Evolutionary conservation across 2,797 vertebrate genomes (phyloP), one percentile per base, ranked within the genome.

Genomic region (Cynodonichthys magdalenae): DNA sequence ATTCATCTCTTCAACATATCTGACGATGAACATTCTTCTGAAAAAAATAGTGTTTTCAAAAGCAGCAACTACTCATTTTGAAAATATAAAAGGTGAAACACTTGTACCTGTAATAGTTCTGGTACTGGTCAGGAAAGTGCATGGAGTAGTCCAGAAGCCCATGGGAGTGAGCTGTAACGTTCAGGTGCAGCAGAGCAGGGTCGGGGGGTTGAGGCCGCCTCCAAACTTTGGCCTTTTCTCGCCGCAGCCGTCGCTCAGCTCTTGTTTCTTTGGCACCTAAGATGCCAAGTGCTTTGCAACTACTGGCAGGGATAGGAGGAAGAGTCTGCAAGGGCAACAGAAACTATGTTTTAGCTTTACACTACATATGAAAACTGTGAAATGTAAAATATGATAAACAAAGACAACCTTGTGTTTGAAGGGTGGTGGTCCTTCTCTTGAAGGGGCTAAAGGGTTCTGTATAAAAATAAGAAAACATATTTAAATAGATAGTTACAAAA

Each of bases 141-240:
- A 31, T 77, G 73, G 92, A 73, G 79, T 94, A 96, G 58, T 94
- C 93, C 28, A 80, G 84, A 0, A 83, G 81, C 29, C 81, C 59
- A 6, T 96, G 93, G 46, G 95, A 94, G 17, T 90, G 93, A 12
- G 95, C 97, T 1, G 91, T 95, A 56, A 99, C 87, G 17, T 73
- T 81, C 59, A 99, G 80, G 63, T 94, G 94, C 54, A 98, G 91
- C 63, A 93, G 65, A 71, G 78, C 54, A 6, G 96, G 93, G 0
- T 17, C 62, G 1, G 96, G 95, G 0, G 82, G 88, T 34, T 93
- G 81, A 5, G 96, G 96, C 15, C 77, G 79, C 1, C 49, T 54
- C 90, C 84, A 75, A 1, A 58, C 7, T 0, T 15, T 53, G 12
- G 61, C 69, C 11, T 74, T 20, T 34, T 84, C 82, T 47, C 75